Base-by-base conservation (phyloP, 1,140 invertebrate genomes). In the Pogonognathellus flavescens region DNA sequence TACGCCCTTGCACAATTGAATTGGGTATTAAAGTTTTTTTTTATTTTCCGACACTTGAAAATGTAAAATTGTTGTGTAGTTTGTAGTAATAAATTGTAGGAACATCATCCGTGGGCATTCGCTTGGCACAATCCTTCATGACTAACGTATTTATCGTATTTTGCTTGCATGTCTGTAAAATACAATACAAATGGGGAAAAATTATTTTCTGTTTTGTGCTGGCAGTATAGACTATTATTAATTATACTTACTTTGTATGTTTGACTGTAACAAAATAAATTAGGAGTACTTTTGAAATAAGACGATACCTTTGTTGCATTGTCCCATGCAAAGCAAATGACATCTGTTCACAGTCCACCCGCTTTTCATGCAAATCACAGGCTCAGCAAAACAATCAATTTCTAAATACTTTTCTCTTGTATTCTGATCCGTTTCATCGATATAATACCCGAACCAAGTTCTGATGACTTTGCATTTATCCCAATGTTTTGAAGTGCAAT, bases 281-380 rank as follows among this genome's bases (percentile, higher is more conserved):
- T n/a, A n/a, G n/a, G n/a, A n/a, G n/a, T n/a, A n/a, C n/a, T n/a
- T n/a, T n/a, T n/a, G n/a, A n/a, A n/a, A n/a, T n/a, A n/a, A n/a
- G n/a, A n/a, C n/a, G 8, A 1, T 62, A 66, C 62, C 62, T 66
- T 76, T 76, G n/a, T 82, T 82, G 59, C 81, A 82, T n/a, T 9
- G 0, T 7, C 83, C 59, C 83, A 84, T 84, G 20, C 86, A 85
- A 57, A 85, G 86, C n/a, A 84, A 70, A 85, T 86, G 86, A 49
- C 86, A 87, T 22, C 86, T 41, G 55, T 80, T 86, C 18, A 81
- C 84, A 49, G 85, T 88, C 83, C 85, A 86, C 0, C 87, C 87
- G 31, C 84, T 88, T 25, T 41, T 83, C 85, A 86, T 84, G 80
- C 87, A 88, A 25, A 86, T 49, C 59, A 84, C 82, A 10, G 85